Conservation (phyloP, 1,140 invertebrate genomes). For the Armadillidium nasatum region DNA sequence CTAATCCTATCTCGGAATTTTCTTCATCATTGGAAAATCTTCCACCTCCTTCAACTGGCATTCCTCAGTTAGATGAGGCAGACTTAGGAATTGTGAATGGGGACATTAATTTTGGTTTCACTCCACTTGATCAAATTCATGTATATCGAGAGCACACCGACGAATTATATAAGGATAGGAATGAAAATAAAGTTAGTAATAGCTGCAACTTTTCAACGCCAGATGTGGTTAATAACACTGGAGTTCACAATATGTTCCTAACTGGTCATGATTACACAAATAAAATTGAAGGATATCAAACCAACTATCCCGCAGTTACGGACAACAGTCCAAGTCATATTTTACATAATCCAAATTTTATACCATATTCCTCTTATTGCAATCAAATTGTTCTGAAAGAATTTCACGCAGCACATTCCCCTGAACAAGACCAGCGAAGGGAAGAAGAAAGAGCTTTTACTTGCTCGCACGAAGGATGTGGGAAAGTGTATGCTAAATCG, state of each 20-base stretch:
- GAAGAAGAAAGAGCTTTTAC: constrained; percentile 57
- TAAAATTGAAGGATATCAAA: constrained; percentile 35
- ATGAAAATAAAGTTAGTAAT: neutral
- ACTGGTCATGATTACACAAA: constrained; percentile 46
- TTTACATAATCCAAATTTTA: too few species aligned
- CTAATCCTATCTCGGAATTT: neutral
- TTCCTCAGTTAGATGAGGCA: neutral
- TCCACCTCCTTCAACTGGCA: neutral
- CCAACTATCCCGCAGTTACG: too few species aligned
- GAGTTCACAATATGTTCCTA: constrained; percentile 31
- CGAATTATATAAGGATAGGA: neutral
- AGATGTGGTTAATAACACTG: neutral
- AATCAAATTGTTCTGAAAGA: neutral
- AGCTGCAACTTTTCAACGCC: neutral
- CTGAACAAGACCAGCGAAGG: constrained; percentile 18
- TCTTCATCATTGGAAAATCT: neutral
- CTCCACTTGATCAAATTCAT: neutral
- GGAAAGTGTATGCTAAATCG: constrained; percentile 79
- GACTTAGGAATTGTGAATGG: neutral
- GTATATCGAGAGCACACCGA: neutral
- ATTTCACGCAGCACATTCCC: neutral
- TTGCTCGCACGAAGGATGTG: constrained; percentile 59
- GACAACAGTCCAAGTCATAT: neutral
- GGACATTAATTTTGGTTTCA: neutral
- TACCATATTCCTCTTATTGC: neutral